A percentile compares a stretch with the other conserved stretches of the same genome.
These are phyloP conservation scores for Monodelphis domestica DNA, from an alignment of 2,797 vertebrate genomes.

Conservation along the genomic window DNA sequence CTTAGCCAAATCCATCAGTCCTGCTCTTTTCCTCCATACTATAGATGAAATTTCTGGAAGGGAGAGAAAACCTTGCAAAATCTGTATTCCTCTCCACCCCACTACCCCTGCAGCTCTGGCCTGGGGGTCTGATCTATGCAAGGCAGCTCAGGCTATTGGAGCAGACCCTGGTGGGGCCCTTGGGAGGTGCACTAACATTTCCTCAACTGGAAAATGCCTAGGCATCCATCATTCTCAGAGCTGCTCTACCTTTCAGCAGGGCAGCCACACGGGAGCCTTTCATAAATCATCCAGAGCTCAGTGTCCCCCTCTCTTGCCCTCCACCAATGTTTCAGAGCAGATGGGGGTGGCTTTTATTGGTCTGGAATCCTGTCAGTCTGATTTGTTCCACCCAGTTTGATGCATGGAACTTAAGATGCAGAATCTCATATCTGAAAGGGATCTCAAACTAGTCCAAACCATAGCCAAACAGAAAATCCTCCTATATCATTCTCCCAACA, in stretches of 20 bases:
- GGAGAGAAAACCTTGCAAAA: background rate
- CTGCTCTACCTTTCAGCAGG: conserved; percentile 11
- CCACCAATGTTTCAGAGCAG: background rate
- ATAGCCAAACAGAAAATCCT: background rate
- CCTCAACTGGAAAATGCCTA: conserved; percentile 37
- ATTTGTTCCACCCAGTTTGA: background rate
- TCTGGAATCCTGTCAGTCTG: background rate
- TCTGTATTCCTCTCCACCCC: background rate
- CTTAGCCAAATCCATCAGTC: background rate
- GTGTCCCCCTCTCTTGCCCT: conserved; percentile 14
- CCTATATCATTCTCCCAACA: background rate
- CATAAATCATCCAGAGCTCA: conserved; percentile 49
- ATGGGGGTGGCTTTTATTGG: background rate
- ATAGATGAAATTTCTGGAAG: background rate
- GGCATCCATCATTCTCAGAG: conserved; percentile 24
- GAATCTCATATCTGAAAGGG: no score
- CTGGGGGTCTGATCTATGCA: background rate
- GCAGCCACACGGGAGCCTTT: conserved; percentile 23
- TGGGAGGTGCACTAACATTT: conserved; percentile 2
- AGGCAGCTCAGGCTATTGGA: background rate
- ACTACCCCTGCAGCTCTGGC: background rate
- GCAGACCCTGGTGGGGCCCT: background rate
- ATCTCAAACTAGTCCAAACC: background rate
- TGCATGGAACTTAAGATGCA: background rate
- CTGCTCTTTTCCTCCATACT: background rate